phyloP scores from a whole-genome alignment of 2,888 invertebrate genomes.

The Emmelina monodactyla region DNA sequence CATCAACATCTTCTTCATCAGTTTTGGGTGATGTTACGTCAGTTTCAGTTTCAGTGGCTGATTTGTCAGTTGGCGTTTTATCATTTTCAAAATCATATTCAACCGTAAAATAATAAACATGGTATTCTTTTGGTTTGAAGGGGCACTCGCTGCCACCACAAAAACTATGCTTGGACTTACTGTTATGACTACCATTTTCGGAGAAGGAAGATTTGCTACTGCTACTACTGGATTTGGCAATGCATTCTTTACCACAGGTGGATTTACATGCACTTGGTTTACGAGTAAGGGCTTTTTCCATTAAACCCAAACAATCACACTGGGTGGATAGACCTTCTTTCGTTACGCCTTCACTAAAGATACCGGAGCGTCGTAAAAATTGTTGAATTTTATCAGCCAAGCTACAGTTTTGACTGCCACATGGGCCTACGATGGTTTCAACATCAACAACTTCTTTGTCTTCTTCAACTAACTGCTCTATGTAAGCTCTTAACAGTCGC shows the following conservation, averaged over 20 bases:
- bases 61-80: conserved; percentile 14
- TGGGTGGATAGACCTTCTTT: conserved; percentile 44
- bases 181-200: no score
- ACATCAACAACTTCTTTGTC: conserved; percentile 39
- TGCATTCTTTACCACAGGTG: conserved; percentile 34
- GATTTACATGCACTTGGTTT: conserved; percentile 29
- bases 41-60: not conserved
- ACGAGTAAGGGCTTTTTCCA: conserved; percentile 31
- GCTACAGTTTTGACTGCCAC: conserved; percentile 48
- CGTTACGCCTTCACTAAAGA: conserved; percentile 27
- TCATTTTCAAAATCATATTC: conserved; percentile 33
- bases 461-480: conserved; percentile 46
- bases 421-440: conserved; percentile 44
- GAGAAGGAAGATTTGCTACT: no score
- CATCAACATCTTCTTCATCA: not conserved
- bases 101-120: conserved; percentile 50
- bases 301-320: conserved; percentile 43
- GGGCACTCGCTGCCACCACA: conserved; percentile 39
- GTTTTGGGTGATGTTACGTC: not conserved
- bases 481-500: conserved; percentile 43
- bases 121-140: conserved; percentile 23
- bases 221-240: conserved; percentile 25
- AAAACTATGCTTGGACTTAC: no score
- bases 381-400: conserved; percentile 44
- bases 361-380: conserved; percentile 43